These are phyloP conservation scores for Tachysurus fulvidraco DNA, from an alignment of 2,113 vertebrate species.

Conservation along the genomic window DNA sequence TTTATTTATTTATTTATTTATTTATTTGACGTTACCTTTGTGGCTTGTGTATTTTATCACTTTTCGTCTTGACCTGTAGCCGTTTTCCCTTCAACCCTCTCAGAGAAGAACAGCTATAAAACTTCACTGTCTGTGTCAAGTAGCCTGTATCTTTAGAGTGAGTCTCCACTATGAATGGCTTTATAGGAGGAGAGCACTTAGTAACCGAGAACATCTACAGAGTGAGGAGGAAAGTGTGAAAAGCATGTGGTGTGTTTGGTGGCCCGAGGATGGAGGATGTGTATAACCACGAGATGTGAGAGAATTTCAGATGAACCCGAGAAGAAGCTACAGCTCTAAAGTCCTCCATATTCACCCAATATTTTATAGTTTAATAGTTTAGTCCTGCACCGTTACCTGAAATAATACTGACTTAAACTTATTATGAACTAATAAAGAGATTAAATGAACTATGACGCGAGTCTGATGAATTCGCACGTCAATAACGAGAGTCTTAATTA, in stretches of 20 bases:
- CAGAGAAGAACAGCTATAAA: constrained; percentile 29
- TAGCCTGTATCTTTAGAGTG: constrained; percentile 25
- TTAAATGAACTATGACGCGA: too few species aligned
- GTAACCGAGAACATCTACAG: not conserved
- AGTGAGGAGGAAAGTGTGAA: not conserved
- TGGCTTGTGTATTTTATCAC: not conserved
- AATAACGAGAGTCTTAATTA: too few species aligned
- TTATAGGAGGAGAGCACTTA: not conserved
- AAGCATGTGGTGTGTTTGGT: not conserved
- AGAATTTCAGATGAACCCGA: not conserved
- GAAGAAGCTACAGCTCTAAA: not conserved
- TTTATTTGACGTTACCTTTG: not conserved
- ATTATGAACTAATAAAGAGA: too few species aligned
- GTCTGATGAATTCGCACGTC: too few species aligned
- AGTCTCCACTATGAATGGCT: constrained; percentile 10
- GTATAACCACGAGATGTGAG: not conserved
- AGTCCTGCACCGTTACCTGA: too few species aligned
- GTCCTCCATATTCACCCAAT: too few species aligned
- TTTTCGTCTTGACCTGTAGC: constrained; percentile 15
- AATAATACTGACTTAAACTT: too few species aligned
- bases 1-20: not conserved
- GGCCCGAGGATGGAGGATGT: not conserved
- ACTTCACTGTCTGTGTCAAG: constrained; percentile 19
- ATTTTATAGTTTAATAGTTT: not conserved
- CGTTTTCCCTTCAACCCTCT: constrained; percentile 16